Base-by-base conservation (phyloP, 64 coral and sea anemone species). In the Pocillopora damicornis region DNA sequence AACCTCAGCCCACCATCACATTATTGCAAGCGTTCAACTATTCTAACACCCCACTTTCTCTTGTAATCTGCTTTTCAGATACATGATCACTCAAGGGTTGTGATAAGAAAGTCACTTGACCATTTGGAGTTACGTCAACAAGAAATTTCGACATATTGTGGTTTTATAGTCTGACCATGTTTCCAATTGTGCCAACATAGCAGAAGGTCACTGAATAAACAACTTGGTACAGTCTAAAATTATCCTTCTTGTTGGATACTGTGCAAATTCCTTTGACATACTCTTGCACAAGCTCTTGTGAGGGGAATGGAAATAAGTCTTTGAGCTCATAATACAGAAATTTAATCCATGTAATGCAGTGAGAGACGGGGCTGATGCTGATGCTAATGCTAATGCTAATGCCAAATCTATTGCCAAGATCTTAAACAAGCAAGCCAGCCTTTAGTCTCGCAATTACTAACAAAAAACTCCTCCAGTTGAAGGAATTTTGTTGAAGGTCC, bases 211-310 rank as follows among this genome's bases (percentile, higher is more conserved):
- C 11, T 79, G 35, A 42, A 79, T 79, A 20, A 79, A 79, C 23
- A 79, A 8, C 45, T 79, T 37, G 4, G 26, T 79, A 37, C 76
- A 79, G 51, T 88, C 86, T 13, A 88, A 17, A 76, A 88, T 88
- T 62, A 88, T 88, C n/a, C 86, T 69, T 58, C 73, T 88, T 15
- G 86, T 88, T 34, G 86, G 72, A 76, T 61, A 88, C 60, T 81
- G 17, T 18, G 11, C 26, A 81, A 81, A 81, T 22, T 81, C 79
- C 26, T 81, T 18, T 18, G 79, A 57, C 51, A 81, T 81, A 20
- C 61, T 81, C 61, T 61, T 22, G 23, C 11, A 76, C 42, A 59
- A 57, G 58, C 16, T 30, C 6, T 76, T 76, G 23, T 15, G 37
- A 76, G 58, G 86, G 86, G 51, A 88, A 88, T 57, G 73, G 73